phyloP scores from a whole-genome alignment of 1,140 invertebrate genomes.

The Melipona quadrifasciata region DNA sequence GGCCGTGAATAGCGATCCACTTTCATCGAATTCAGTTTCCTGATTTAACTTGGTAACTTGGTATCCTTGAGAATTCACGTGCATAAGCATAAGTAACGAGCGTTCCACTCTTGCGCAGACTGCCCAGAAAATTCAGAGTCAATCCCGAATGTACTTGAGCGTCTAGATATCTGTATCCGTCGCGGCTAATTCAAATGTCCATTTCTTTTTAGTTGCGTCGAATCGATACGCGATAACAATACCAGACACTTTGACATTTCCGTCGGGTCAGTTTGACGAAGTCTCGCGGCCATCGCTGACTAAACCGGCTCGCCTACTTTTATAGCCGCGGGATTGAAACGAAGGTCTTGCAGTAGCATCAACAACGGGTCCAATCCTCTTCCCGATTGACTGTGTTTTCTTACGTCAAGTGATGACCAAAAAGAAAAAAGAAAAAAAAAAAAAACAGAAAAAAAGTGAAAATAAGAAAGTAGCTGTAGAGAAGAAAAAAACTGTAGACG shows the following conservation, averaged over 20 bases:
- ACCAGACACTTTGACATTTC: neutral
- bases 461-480: too few relatives aligned
- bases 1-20: neutral
- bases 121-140: neutral
- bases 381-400: slow-evolving; percentile 46
- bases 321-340: slow-evolving; percentile 11
- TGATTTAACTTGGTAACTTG: too few relatives aligned
- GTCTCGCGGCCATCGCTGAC: neutral
- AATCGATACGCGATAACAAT: neutral
- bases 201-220: neutral
- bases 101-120: neutral
- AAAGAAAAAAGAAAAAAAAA: neutral
- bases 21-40: neutral
- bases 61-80: too few relatives aligned
- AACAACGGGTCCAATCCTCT: slow-evolving; percentile 64
- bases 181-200: neutral
- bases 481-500: neutral
- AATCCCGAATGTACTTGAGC: neutral
- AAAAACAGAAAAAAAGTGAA: too few relatives aligned
- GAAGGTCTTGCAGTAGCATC: slow-evolving; percentile 40
- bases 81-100: too few relatives aligned
- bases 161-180: neutral
- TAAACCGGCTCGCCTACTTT: neutral
- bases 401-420: neutral
- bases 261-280: neutral